Evolutionary conservation across 2,888 invertebrate genomes (phyloP).

Genomic region (Erebia palarica): DNA sequence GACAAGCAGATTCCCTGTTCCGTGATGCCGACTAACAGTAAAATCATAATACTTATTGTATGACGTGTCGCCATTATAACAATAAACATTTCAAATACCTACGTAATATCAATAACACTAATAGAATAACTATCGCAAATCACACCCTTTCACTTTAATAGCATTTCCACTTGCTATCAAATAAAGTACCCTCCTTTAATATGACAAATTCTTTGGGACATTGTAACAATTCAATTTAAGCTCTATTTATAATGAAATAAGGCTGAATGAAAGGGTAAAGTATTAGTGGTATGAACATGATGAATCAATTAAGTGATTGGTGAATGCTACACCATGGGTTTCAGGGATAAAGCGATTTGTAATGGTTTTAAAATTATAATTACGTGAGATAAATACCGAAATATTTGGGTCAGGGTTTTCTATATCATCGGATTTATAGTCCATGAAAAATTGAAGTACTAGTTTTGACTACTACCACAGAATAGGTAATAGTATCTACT

Average conservation of each 20-base stretch:
- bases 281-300: slow-evolving; percentile 52
- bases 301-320: slow-evolving; percentile 77
- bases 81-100: slow-evolving; percentile 34
- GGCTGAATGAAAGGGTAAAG: slow-evolving; percentile 25
- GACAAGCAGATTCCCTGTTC: too few relatives aligned
- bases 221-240: slow-evolving; percentile 31
- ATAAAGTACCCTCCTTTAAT: slow-evolving; percentile 45
- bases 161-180: slow-evolving; percentile 54
- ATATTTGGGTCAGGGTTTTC: slow-evolving; percentile 7
- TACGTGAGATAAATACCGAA: slow-evolving; percentile 1
- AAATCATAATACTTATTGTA: too few relatives aligned
- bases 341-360: slow-evolving; percentile 36
- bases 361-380: slow-evolving; percentile 28
- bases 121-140: slow-evolving; percentile 77
- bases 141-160: slow-evolving; percentile 73
- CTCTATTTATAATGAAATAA: slow-evolving; percentile 37
- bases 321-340: slow-evolving; percentile 41
- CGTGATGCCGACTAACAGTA: too few relatives aligned
- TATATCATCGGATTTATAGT: background rate
- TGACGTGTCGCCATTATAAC: too few relatives aligned
- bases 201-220: background rate
- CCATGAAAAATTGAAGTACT: background rate
- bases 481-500: too few relatives aligned
- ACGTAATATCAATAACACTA: slow-evolving; percentile 70
- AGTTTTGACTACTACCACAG: too few relatives aligned